Evolutionary conservation across 1,140 invertebrate species (phyloP), one percentile per base, ranked within the genome.

Genomic region (Drosophila kanapiae): DNA sequence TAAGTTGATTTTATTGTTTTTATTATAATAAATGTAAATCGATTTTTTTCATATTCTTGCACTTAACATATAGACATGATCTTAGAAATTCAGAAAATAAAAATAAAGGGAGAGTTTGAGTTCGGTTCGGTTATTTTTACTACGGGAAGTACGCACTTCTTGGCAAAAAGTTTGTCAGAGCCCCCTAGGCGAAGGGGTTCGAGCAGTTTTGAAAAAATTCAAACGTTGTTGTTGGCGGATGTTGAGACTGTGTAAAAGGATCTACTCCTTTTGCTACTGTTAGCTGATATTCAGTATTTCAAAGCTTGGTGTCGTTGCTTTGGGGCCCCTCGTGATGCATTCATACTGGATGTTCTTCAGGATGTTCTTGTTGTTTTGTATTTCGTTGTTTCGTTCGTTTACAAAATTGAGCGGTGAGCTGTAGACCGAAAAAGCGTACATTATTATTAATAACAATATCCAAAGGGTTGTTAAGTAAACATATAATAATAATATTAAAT

Each of bases 331-430:
- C 69, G 58, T 79, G 65, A 90, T 90, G 85, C 82, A 91, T 90
- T 90, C 85, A 75, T 90, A 75, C 69, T 56, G 37, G 35, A 76
- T 77, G 60, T 59, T 78, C 37, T 80, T 75, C 62, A 67, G 51
- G 71, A 71, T 82, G 62, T 82, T 63, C 35, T 72, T 75, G 47
- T 57, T 70, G 69, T 54, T 83, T 67, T 48, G 49, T 68, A 68
- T 61, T 90, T 91, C 81, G 82, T 88, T 91, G 77, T 81, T 75
- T 90, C 85, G 85, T 90, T 90, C 85, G 85, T 90, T 90, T 90
- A 90, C 86, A 91, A 91, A 90, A 90, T 90, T 76, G 85, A 91
- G 85, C 85, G 85, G 82, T 90, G 85, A 76, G 85, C 85, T 90
- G 72, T 62, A 18, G 43, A 53, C 18, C 47, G 16, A 60, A 6